Evolutionary conservation across 2,113 vertebrate species (phyloP).

Genomic region (Hemiscyllium ocellatum): DNA sequence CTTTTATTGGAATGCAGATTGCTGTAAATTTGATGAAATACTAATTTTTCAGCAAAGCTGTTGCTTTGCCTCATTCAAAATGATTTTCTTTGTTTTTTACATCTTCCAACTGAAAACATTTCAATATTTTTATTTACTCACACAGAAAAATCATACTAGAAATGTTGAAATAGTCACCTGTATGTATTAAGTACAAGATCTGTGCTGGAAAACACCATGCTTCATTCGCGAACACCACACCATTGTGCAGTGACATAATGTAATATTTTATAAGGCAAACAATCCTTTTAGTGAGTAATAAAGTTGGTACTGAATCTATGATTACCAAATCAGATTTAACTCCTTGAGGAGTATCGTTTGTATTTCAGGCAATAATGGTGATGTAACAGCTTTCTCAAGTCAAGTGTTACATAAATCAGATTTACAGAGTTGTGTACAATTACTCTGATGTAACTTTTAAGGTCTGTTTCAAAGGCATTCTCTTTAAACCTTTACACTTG

Average conservation of each 20-base stretch:
- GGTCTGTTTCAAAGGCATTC: neutral
- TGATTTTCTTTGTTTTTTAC: neutral
- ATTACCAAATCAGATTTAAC: neutral
- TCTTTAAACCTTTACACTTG: neutral
- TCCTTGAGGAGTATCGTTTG: neutral
- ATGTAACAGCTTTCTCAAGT: neutral
- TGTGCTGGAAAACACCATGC: neutral
- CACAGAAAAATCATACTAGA: no score
- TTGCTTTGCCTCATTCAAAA: slow-evolving; percentile 33
- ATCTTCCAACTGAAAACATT: neutral
- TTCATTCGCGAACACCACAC: neutral
- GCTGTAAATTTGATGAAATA: slow-evolving; percentile 47
- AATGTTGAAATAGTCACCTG: neutral
- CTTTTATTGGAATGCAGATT: slow-evolving; percentile 47
- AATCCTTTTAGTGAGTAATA: neutral
- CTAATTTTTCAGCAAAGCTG: neutral
- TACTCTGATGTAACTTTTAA: neutral
- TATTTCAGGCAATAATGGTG: neutral
- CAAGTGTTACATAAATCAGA: neutral
- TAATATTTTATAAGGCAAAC: neutral
- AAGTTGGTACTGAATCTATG: neutral
- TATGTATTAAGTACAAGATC: neutral
- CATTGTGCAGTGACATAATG: neutral
- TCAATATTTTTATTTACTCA: neutral
- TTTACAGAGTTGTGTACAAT: neutral